Conservation (phyloP, 2,113 vertebrate genomes). For the Microtus oregoni region DNA sequence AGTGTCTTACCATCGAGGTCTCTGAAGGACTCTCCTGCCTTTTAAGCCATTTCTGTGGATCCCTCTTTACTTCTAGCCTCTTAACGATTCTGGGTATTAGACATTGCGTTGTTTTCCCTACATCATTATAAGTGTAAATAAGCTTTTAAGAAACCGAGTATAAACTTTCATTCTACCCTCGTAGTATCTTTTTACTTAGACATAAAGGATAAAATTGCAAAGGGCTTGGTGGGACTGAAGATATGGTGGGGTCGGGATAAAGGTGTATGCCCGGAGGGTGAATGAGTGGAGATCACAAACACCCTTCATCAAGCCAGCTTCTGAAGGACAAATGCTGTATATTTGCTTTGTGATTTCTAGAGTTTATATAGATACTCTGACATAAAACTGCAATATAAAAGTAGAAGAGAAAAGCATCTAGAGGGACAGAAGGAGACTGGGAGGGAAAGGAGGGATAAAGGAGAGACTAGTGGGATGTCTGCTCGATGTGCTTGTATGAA, state of each 20-base stretch:
- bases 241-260: not conserved
- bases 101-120: not conserved
- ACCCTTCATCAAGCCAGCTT: not conserved
- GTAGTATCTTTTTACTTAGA: constrained; percentile 12
- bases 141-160: constrained; percentile 8
- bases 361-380: not conserved
- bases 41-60: constrained; percentile 36
- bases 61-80: not conserved
- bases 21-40: constrained; percentile 38
- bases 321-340: not conserved
- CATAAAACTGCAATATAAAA: not conserved
- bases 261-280: not conserved
- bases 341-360: not conserved
- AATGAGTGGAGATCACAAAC: not conserved
- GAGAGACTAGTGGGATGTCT: not conserved
- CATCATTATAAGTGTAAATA: not conserved
- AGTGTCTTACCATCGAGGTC: not conserved
- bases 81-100: not conserved
- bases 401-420: not conserved
- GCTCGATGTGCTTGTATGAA: not conserved
- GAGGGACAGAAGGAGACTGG: no score
- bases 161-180: not conserved
- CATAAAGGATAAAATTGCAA: not conserved
- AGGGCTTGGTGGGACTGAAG: not conserved
- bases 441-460: not conserved